phyloP scores from a whole-genome alignment of 2,797 vertebrate genomes.

The Limosa lapponica region DNA sequence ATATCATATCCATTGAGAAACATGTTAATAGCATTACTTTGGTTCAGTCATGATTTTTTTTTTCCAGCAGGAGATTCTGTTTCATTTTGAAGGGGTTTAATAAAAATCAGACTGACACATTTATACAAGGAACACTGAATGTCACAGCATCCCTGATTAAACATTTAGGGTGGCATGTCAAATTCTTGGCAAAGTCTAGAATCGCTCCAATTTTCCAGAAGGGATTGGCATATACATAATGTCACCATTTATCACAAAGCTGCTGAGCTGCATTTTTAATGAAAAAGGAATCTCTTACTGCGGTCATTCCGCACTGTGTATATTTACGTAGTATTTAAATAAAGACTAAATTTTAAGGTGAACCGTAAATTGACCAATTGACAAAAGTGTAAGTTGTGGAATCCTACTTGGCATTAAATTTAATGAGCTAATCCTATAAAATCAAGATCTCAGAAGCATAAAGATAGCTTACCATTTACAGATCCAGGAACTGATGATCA shows the following conservation, averaged over 20 bases:
- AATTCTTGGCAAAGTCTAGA: conserved; percentile 50
- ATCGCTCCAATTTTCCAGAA: conserved; percentile 42
- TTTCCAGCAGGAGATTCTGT: not conserved
- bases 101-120: conserved; percentile 29
- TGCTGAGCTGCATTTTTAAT: conserved; percentile 44
- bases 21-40: not conserved
- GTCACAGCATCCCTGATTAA: conserved; percentile 43
- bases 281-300: not conserved
- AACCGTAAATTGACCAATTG: not conserved
- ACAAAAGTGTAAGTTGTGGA: not conserved
- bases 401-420: not conserved
- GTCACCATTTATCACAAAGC: conserved; percentile 26
- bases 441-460: not conserved
- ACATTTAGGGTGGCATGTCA: conserved; percentile 12
- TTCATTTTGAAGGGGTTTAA: conserved; percentile 18
- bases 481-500: not conserved
- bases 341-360: not conserved
- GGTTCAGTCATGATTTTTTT: not conserved
- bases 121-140: conserved; percentile 17
- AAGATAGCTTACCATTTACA: not conserved
- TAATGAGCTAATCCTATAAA: not conserved
- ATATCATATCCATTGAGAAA: conserved; percentile 3
- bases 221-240: conserved; percentile 9
- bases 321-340: conserved; percentile 1
- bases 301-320: not conserved